Base-by-base conservation (phyloP, 2,797 vertebrate species). In the Pagetopsis macropterus region DNA sequence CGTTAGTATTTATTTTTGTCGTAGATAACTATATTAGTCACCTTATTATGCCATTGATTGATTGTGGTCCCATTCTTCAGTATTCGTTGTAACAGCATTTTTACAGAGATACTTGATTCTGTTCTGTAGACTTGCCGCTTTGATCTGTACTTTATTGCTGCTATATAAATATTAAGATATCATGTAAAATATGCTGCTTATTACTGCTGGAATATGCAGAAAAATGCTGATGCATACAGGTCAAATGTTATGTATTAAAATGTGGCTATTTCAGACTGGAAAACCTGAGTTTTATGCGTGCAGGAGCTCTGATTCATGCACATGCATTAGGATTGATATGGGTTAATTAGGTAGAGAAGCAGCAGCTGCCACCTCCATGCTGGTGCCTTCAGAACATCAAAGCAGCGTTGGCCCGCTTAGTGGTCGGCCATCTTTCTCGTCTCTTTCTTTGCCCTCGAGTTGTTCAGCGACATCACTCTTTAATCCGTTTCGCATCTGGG, bases 401-500 rank as follows among this genome's bases (percentile, higher is more conserved):
- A 92, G 88, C 49, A 0, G 58, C 15, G 0, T 12, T 33, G 74
- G 73, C 84, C 76, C 15, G 31, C 60, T 77, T 79, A 86, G 76
- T 87, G 83, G 84, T 83, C 72, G 61, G 65, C 83, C 81, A 78
- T 85, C 72, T 83, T 65, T 9, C 68, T 82, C 66, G 66, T 58
- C 80, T 76, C 61, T 14, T 49, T 65, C 73, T 75, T 65, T 81
- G 76, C 84, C 82, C 85, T 86, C 57, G 16, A 75, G 88, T 89
- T 82, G 73, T 79, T 74, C 80, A 74, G 76, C 66, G 52, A 82
- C 82, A 82, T 87, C 74, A 48, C 83, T 86, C 81, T 92, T 91
- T 90, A 90, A 92, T 92, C 86, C 88, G 85, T 71, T 87, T 69
- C 71, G 84, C 71, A 91, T 87, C 85, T 81, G 64, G 85, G 81